Percentiles rank a stretch among this genome's conserved stretches.
Evolutionary conservation across 2,113 vertebrate species (phyloP).

Genomic region (Lophura nycthemera): DNA sequence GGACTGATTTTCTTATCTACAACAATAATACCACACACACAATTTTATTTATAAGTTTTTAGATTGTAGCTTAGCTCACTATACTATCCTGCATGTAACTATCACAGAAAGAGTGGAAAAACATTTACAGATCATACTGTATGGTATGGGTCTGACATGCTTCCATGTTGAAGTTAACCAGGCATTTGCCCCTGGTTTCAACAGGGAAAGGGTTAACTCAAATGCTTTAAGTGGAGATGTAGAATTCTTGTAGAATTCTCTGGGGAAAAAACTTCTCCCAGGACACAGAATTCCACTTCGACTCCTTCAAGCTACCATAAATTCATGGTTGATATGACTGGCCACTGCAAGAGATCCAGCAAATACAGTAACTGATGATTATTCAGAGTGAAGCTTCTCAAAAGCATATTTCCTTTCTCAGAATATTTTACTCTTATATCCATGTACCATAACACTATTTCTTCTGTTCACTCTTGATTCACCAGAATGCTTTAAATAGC

Average conservation of each 20-base stretch:
- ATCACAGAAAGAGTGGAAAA: slow-evolving; percentile 40
- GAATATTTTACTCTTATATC: neutral
- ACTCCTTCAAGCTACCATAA: accelerated
- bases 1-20: neutral
- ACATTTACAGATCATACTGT: slow-evolving; percentile 12
- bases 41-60: slow-evolving; percentile 12
- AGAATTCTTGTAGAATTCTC: neutral
- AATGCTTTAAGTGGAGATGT: accelerated
- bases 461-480: neutral
- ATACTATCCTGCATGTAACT: neutral
- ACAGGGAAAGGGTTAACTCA: neutral
- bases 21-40: neutral
- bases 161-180: neutral
- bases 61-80: slow-evolving; percentile 1
- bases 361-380: neutral
- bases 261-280: neutral
- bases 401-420: neutral
- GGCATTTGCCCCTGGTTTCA: neutral
- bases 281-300: neutral
- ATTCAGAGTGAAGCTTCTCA: neutral
- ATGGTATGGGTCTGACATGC: neutral
- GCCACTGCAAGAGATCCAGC: neutral
- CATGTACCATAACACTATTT: neutral
- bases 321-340: neutral
- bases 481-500: neutral